Conservation (phyloP, 2,113 vertebrate species). For the Uria lomvia region DNA sequence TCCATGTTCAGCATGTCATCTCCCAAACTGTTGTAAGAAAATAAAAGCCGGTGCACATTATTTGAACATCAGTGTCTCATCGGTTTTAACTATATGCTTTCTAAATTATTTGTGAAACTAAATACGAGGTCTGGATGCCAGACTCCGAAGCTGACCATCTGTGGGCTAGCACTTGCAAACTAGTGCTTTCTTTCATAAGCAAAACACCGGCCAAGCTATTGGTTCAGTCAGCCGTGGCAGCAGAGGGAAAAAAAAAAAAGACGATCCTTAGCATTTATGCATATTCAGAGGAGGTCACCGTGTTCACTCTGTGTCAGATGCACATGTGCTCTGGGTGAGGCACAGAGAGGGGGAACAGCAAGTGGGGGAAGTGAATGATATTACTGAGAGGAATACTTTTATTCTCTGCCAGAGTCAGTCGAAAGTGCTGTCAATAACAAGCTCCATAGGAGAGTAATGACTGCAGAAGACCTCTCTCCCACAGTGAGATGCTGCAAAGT, state of each 20-base stretch:
- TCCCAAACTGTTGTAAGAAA: not conserved
- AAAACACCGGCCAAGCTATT: not conserved
- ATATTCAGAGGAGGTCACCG: constrained; percentile 6
- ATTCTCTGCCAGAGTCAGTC: constrained; percentile 38
- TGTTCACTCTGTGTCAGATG: not conserved
- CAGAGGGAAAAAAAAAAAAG: not conserved
- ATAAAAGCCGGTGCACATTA: not conserved
- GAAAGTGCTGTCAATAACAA: constrained; percentile 53
- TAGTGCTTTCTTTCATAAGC: not conserved
- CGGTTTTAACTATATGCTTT: not conserved
- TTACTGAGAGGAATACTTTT: constrained; percentile 16
- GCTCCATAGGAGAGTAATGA: constrained; percentile 35
- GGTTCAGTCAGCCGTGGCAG: not conserved
- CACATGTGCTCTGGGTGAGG: constrained; percentile 38
- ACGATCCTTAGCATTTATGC: not conserved
- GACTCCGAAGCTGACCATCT: not conserved
- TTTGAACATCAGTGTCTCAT: constrained; percentile 6
- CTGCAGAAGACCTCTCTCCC: constrained; percentile 56
- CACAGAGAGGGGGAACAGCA: not conserved
- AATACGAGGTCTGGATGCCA: not conserved
- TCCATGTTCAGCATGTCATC: not conserved
- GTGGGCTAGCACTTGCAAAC: not conserved
- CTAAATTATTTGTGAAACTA: not conserved
- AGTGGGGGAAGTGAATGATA: not conserved
- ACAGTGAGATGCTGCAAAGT: constrained; percentile 23